These are phyloP conservation scores for Regulus satrapa DNA, from an alignment of 2,113 vertebrate species.

Conservation along the genomic window DNA sequence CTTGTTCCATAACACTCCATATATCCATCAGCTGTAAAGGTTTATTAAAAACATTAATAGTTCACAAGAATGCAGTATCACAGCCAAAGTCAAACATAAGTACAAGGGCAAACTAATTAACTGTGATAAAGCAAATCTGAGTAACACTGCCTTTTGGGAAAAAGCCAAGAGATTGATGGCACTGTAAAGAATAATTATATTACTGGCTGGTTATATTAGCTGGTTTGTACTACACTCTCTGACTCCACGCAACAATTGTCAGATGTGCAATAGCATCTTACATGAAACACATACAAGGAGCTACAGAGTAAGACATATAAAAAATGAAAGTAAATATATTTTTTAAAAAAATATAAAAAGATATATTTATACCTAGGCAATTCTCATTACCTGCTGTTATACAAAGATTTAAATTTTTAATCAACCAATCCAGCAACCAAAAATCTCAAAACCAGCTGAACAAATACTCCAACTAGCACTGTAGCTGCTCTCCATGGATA, in stretches of 20 bases:
- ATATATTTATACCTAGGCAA: neutral
- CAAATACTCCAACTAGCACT: neutral
- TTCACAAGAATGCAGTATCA: slow-evolving; percentile 49
- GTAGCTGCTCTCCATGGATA: neutral
- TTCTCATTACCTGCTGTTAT: neutral
- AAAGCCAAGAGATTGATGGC: neutral
- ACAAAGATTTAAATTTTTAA: neutral
- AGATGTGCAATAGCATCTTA: neutral
- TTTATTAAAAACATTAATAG: slow-evolving; percentile 60
- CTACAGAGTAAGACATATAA: neutral
- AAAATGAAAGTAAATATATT: neutral
- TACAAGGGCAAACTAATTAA: slow-evolving; percentile 41
- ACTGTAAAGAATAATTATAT: slow-evolving; percentile 7
- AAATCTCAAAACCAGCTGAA: neutral
- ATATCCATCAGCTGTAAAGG: slow-evolving; percentile 21
- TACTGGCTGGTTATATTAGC: no score
- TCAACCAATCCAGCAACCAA: neutral
- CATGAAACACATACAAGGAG: neutral
- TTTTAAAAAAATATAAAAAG: neutral
- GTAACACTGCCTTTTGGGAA: neutral
- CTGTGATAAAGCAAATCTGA: slow-evolving; percentile 2
- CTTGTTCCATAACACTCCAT: slow-evolving; percentile 52
- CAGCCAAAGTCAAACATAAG: slow-evolving; percentile 28
- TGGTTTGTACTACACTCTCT: neutral
- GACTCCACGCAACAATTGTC: neutral